Evolutionary conservation across 2,797 vertebrate genomes (phyloP).

Genomic region (Phrynocephalus vlangalii): DNA sequence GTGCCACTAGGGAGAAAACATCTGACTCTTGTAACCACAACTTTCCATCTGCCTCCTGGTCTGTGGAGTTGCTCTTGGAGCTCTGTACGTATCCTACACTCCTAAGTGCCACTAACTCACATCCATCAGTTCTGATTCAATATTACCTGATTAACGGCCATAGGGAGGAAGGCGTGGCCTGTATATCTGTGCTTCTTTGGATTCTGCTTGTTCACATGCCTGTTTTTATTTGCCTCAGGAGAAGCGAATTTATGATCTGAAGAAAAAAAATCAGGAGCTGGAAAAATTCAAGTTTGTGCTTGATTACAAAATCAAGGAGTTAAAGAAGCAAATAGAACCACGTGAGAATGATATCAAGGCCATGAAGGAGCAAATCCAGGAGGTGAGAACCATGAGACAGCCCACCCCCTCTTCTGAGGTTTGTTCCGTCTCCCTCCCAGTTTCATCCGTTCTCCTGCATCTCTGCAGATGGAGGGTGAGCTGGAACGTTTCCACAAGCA

Average conservation of each 20-base stretch:
- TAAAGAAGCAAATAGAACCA: conserved; percentile 88
- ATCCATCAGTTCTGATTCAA: not conserved
- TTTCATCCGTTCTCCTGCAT: conserved; percentile 49
- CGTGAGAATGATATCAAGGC: conserved; percentile 83
- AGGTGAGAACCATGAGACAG: conserved; percentile 76
- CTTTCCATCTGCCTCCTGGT: not conserved
- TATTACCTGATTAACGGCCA: not conserved
- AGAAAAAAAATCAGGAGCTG: conserved; percentile 88
- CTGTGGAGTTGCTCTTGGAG: not conserved
- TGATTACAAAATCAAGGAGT: conserved; percentile 86
- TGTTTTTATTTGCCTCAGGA: conserved; percentile 76
- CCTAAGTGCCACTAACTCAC: not conserved
- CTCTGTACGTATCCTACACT: not conserved
- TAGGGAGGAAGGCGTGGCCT: not conserved
- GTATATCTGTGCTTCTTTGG: not conserved
- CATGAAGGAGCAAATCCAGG: conserved; percentile 85
- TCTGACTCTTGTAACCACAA: not conserved
- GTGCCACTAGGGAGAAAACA: not conserved
- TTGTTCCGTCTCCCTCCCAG: conserved; percentile 15
- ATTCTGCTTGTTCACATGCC: not conserved
- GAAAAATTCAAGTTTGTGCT: conserved; percentile 89
- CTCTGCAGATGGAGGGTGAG: conserved; percentile 86
- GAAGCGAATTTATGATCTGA: conserved; percentile 82
- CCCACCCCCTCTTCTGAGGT: not conserved
- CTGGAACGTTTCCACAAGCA: conserved; percentile 83